Percentiles rank a stretch among this genome's conserved stretches.
These are phyloP conservation scores for Mirounga angustirostris DNA, from an alignment of 2,113 vertebrate genomes.

Conservation along the genomic window DNA sequence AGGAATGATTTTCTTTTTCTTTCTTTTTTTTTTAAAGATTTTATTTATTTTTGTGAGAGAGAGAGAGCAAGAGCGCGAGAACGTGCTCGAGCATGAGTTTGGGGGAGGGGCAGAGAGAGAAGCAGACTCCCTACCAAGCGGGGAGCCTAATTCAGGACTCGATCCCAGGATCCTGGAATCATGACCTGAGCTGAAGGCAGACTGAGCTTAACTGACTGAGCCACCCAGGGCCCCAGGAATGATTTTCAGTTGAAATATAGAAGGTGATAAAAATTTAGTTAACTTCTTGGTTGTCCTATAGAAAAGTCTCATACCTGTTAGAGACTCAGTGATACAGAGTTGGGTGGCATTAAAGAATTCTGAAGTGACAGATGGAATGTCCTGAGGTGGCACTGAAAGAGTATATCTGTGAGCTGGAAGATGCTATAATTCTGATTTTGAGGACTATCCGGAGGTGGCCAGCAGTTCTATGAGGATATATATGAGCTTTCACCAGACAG, in stretches of 20 bases:
- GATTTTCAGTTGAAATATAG: constrained; percentile 60
- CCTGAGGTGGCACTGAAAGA: not conserved
- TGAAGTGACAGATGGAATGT: constrained; percentile 19
- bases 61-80: no score
- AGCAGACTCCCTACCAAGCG: not conserved
- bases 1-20: not conserved
- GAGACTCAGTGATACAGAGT: not conserved
- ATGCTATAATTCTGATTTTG: constrained; percentile 12
- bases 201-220: not conserved
- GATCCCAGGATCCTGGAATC: not conserved
- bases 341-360: constrained; percentile 1
- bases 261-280: constrained; percentile 12
- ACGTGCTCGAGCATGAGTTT: not conserved
- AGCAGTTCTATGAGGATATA: not conserved
- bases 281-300: not conserved
- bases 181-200: not conserved
- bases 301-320: not conserved
- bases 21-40: no score
- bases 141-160: not conserved
- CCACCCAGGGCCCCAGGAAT: not conserved
- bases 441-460: not conserved
- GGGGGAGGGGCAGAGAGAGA: not conserved
- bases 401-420: not conserved
- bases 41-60: no score
- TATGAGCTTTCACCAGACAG: not conserved